A percentile compares a stretch with the other conserved stretches of the same genome.
These are phyloP conservation scores for Pachymerium ferrugineum DNA, from an alignment of 2,888 invertebrate species.

Conservation along the genomic window DNA sequence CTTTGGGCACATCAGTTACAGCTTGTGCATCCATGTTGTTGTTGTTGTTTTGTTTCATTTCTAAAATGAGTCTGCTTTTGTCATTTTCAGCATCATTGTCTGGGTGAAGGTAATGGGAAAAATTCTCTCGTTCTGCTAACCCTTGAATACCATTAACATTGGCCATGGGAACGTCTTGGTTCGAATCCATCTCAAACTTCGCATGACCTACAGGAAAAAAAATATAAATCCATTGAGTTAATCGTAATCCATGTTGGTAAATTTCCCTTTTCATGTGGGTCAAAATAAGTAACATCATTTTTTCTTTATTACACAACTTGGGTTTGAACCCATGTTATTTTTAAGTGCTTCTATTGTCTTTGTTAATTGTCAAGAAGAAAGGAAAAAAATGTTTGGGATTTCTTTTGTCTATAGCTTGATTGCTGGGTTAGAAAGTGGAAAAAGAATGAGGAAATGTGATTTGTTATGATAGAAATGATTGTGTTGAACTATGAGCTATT, in stretches of 20 bases:
- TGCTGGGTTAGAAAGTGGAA: neutral
- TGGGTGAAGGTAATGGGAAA: conserved; percentile 23
- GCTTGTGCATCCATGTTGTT: neutral
- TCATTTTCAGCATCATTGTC: neutral
- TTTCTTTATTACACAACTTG: too few relatives aligned
- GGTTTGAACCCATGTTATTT: too few relatives aligned
- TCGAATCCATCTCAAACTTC: neutral
- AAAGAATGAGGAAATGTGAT: conserved; percentile 18
- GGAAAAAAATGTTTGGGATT: neutral
- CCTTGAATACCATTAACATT: neutral
- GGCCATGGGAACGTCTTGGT: conserved; percentile 21
- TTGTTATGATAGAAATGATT: neutral
- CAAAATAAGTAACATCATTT: neutral
- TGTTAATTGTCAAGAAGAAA: neutral
- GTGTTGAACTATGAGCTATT: neutral
- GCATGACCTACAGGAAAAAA: conserved; percentile 6
- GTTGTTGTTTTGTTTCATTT: neutral
- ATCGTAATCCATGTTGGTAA: neutral
- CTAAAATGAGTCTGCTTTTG: neutral
- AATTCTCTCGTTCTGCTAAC: neutral
- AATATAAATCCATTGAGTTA: neutral
- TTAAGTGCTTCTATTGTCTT: neutral
- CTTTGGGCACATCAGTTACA: too few relatives aligned
- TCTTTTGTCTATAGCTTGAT: neutral
- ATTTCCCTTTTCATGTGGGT: conserved; percentile 19